These are phyloP conservation scores for Nycticryphes semicollaris DNA, from an alignment of 2,113 vertebrate species.

Conservation along the genomic window DNA sequence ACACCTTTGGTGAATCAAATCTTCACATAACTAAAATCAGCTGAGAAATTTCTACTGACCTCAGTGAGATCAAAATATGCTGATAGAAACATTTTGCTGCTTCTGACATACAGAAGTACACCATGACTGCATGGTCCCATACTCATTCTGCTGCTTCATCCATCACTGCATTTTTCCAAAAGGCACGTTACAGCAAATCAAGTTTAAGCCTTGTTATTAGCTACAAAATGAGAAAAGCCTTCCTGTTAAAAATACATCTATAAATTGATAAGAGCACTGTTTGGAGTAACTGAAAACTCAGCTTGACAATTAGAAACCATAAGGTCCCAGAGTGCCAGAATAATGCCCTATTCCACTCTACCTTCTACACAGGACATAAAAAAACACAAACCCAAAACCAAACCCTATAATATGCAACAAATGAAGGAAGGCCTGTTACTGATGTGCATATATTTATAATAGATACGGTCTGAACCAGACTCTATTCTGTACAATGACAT, in stretches of 20 bases:
- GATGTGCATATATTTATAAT: rapidly evolving
- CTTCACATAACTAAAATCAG: neutral
- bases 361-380: neutral
- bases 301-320: neutral
- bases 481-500: neutral
- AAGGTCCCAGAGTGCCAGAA: neutral
- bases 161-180: neutral
- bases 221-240: neutral
- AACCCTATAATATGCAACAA: neutral
- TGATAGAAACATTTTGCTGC: neutral
- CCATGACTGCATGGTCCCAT: neutral
- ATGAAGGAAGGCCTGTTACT: neutral
- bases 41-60: neutral
- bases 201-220: neutral
- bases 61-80: neutral
- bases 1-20: neutral
- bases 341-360: neutral
- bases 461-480: neutral
- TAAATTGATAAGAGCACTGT: neutral
- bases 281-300: neutral
- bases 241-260: neutral
- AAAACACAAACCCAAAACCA: neutral
- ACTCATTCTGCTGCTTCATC: neutral
- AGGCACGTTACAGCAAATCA: neutral
- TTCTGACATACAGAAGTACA: neutral